These are phyloP conservation scores for Plumapathes pennacea DNA, from an alignment of 92 coral and sea anemone genomes.

Conservation along the genomic window DNA sequence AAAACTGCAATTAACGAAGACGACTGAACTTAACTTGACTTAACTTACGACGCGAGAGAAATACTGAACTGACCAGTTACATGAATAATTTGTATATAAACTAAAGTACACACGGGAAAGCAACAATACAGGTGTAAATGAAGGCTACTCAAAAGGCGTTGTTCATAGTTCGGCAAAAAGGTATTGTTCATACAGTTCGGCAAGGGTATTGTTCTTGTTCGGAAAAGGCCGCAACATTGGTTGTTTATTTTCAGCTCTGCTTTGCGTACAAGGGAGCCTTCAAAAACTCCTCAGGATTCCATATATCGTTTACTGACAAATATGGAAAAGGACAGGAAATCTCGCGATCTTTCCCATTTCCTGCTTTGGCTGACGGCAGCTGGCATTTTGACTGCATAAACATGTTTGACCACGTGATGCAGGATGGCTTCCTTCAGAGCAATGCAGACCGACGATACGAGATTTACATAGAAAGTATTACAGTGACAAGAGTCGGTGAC, in stretches of 20 bases:
- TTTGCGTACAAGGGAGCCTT: constrained; percentile 67
- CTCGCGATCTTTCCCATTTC: constrained; percentile 47
- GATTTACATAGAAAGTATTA: constrained; percentile 53
- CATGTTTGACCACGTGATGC: constrained; percentile 52
- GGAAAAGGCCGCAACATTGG: no score
- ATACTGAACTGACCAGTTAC: no score
- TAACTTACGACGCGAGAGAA: no score
- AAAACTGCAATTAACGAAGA: no score
- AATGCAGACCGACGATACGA: constrained; percentile 41
- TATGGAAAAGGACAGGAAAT: constrained; percentile 22
- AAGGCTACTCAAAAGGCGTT: no score
- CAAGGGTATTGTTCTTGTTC: no score
- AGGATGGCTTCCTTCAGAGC: constrained; percentile 21
- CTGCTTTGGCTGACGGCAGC: constrained; percentile 13
- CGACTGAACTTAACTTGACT: no score
- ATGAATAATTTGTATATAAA: no score
- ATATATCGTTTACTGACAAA: constrained; percentile 68
- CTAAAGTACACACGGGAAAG: no score
- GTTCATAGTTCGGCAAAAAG: no score
- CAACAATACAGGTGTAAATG: no score
- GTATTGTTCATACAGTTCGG: no score
- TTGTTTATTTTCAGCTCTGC: constrained; percentile 53
- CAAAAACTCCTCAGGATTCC: constrained; percentile 33
- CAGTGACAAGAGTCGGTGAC: constrained; percentile 8
- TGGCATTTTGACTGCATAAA: constrained; percentile 72